These are phyloP conservation scores for Hylyphantes graminicola DNA, from an alignment of 1,140 invertebrate genomes.

Conservation along the genomic window DNA sequence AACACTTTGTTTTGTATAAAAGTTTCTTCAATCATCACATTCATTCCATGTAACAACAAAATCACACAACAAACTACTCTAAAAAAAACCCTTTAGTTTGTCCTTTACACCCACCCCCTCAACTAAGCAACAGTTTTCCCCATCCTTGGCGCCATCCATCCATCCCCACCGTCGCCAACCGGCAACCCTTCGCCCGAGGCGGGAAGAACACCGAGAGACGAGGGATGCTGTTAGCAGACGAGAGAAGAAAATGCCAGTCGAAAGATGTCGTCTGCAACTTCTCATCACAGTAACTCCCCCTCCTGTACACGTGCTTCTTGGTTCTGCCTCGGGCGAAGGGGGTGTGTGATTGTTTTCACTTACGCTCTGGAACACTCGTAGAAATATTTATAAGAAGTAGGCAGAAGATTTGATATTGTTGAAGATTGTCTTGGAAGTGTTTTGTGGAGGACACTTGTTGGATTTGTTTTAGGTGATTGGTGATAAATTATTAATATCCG, in stretches of 20 bases:
- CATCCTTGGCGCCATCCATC: background rate
- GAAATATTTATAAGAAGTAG: no score
- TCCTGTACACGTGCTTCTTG: conserved; percentile 15
- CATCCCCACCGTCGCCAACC: background rate
- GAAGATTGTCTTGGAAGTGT: no score
- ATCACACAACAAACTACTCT: no score
- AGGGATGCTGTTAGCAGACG: conserved; percentile 10
- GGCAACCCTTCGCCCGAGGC: background rate
- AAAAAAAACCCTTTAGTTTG: no score
- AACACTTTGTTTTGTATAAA: no score
- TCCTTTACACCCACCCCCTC: no score
- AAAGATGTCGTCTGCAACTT: conserved; percentile 14
- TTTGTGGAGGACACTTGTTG: background rate
- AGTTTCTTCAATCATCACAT: no score
- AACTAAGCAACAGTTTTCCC: background rate
- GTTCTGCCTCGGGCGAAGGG: no score
- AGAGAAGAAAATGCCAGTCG: conserved; percentile 5
- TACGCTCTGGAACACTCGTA: no score
- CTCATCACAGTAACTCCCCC: background rate
- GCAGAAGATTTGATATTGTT: no score
- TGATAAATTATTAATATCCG: background rate
- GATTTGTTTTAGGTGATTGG: background rate
- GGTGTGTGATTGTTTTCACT: background rate
- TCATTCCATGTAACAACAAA: no score
- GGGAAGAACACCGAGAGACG: background rate